Base-by-base conservation (phyloP, 1,140 invertebrate genomes). In the Cotesia chilonis region DNA sequence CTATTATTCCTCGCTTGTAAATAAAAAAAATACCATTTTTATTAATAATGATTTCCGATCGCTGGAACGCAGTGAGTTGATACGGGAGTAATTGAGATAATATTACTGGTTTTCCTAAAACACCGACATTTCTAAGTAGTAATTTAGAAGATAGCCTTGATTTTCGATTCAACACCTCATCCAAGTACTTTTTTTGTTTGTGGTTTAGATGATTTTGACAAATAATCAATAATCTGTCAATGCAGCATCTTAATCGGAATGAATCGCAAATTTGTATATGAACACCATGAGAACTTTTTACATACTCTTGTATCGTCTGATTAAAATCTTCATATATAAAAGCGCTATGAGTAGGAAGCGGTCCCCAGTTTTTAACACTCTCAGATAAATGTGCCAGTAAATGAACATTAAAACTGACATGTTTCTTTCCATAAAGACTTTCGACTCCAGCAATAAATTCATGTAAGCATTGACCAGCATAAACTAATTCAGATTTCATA, bases 361-460 rank as follows among this genome's bases (percentile, higher is more conserved):
- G 76, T 28, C 76, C 76, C 76, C 75, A 77, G 2, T 77, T 65
- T 4, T 17, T 55, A 5, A 77, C 75, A 54, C 67, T 67, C 9
- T 74, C 28, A 2, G 68, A 3, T 12, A 76, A 55, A 65, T 76
- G 76, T 3, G 60, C 10, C 17, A 76, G 72, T 9, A 65, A 20
- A 72, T 77, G 75, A 5, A 77, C 68, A 57, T 77, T 77, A 65
- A 70, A 75, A 12, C 14, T 57, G 12, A 75, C 36, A 37, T 77
- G 10, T 57, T 71, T 59, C 35, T 17, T n/a, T 5, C 74, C 76
- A 59, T 77, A 78, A 4, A 77, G 47, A n/a, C 1, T 36, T 70
- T 72, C 12, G 10, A 67, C 60, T 12, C 71, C 51, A 5, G 47
- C 14, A 2, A 77, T 66, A 65, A 77, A 75, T 14, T 37, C 4